phyloP scores from a whole-genome alignment of 2,888 invertebrate genomes.

The Spilosoma lubricipeda region DNA sequence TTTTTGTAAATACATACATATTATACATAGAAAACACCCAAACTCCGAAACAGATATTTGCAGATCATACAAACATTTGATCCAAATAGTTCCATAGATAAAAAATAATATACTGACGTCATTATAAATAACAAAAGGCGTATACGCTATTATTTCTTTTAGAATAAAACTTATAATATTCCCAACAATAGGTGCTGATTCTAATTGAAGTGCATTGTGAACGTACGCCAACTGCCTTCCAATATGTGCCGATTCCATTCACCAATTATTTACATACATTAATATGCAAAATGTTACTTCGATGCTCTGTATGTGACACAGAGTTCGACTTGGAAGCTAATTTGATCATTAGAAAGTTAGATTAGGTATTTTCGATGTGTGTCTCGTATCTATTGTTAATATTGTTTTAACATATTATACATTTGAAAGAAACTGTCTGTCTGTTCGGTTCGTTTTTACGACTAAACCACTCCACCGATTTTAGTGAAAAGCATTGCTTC shows the following conservation, averaged over 20 bases:
- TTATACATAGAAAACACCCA: too few relatives aligned
- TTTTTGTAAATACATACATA: too few relatives aligned
- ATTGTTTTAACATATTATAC: too few relatives aligned
- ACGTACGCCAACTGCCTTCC: constrained; percentile 47
- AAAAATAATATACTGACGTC: neutral
- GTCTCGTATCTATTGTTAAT: neutral
- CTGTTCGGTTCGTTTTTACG: too few relatives aligned
- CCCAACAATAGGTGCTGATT: constrained; percentile 69
- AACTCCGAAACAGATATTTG: too few relatives aligned
- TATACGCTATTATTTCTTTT: neutral
- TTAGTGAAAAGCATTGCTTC: too few relatives aligned
- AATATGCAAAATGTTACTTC: constrained; percentile 65
- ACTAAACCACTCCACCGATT: too few relatives aligned
- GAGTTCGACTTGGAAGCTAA: constrained; percentile 2
- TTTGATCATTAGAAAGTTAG: neutral
- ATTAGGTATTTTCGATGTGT: neutral
- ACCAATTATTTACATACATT: constrained; percentile 73
- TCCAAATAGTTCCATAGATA: neutral
- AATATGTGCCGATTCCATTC: constrained; percentile 62
- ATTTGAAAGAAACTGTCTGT: too few relatives aligned
- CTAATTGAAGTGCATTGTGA: constrained; percentile 70
- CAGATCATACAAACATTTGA: too few relatives aligned
- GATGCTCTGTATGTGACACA: constrained; percentile 23
- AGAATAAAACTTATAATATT: constrained; percentile 3
- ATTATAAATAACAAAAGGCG: neutral